Conservation (phyloP, 2,797 vertebrate species). For the Sebastes nivosus region DNA sequence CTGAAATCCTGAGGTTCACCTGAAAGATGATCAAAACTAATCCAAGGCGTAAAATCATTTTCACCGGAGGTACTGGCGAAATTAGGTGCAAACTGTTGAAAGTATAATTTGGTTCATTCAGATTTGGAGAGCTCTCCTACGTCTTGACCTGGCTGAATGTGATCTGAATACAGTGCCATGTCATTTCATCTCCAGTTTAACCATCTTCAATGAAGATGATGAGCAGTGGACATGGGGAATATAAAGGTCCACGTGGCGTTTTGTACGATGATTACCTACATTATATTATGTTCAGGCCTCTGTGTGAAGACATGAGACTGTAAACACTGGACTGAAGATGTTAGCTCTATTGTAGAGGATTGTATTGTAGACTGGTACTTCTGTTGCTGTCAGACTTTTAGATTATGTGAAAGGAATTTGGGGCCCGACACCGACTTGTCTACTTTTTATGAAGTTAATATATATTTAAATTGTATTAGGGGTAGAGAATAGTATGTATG, state of each 20-base stretch:
- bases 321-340: constrained; percentile 65
- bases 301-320: constrained; percentile 39
- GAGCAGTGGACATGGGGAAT: constrained; percentile 12
- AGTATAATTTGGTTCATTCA: neutral
- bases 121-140: neutral
- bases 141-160: constrained; percentile 56
- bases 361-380: constrained; percentile 67
- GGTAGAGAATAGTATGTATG: constrained; percentile 64
- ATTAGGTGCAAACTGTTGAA: neutral
- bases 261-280: constrained; percentile 19
- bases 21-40: neutral
- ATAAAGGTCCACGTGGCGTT: neutral
- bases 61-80: neutral
- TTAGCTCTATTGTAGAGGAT: constrained; percentile 53
- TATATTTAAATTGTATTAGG: constrained; percentile 76
- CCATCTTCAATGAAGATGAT: constrained; percentile 76
- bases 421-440: constrained; percentile 47
- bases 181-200: constrained; percentile 44
- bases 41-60: neutral
- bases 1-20: neutral
- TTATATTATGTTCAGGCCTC: constrained; percentile 29
- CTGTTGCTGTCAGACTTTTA: constrained; percentile 65
- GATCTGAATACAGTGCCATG: constrained; percentile 44
- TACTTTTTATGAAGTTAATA: constrained; percentile 77
- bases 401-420: constrained; percentile 47